Evolutionary conservation across 1,140 invertebrate species (phyloP).

Genomic region (Streblospio benedicti): DNA sequence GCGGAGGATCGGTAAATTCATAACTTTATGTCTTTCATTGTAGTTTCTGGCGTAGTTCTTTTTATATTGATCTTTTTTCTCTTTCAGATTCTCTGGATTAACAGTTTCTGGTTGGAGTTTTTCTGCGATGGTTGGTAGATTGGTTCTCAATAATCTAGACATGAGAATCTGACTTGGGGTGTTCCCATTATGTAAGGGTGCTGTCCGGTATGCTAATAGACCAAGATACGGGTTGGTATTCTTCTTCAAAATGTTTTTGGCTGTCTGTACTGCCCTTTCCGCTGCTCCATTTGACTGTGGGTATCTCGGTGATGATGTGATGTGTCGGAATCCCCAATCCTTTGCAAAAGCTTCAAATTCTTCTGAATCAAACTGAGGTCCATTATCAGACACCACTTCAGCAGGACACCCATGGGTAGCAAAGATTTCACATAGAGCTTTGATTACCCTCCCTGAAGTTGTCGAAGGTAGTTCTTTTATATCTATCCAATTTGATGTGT

Average conservation of each 20-base stretch:
- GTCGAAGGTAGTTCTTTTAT: conserved; percentile 15
- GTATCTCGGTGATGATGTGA: conserved; percentile 5
- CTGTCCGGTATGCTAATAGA: neutral
- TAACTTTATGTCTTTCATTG: no score
- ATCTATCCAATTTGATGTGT: conserved; percentile 26
- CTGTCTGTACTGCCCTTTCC: conserved; percentile 2
- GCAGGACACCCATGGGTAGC: conserved; percentile 24
- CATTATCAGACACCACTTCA: conserved; percentile 22
- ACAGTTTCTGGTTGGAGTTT: conserved; percentile 4
- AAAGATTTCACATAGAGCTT: conserved; percentile 17
- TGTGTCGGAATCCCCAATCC: neutral
- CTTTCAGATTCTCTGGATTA: no score
- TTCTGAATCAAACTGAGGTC: conserved; percentile 22
- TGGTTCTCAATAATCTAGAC: neutral
- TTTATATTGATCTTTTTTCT: no score
- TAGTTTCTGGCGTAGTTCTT: no score
- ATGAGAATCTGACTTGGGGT: conserved; percentile 1
- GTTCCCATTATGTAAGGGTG: neutral
- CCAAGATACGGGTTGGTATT: neutral
- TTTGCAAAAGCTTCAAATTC: conserved; percentile 12
- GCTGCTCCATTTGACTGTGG: conserved; percentile 8
- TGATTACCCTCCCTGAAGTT: conserved; percentile 13
- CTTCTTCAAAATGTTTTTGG: neutral
- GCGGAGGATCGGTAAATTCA: no score
- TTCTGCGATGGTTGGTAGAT: neutral